Evolutionary conservation across 1,140 invertebrate species (phyloP).

Genomic region (Brachionus angularis): DNA sequence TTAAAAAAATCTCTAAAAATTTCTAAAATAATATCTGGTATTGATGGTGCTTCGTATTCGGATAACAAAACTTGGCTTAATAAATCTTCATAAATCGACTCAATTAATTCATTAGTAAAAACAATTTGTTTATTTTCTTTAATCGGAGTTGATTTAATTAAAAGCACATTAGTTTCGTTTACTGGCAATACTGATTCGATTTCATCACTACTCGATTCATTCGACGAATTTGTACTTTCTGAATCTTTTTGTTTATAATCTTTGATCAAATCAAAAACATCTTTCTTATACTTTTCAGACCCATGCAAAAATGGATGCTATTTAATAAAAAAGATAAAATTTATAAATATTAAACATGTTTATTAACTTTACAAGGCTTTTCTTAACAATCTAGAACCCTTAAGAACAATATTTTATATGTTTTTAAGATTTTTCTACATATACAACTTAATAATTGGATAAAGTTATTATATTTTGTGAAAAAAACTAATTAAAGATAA

Average conservation of each 20-base stretch:
- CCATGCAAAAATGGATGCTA: conserved; percentile 29
- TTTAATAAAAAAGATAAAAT: not conserved
- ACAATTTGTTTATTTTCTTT: not conserved
- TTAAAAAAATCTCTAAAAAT: conserved; percentile 24
- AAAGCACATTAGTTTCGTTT: no score
- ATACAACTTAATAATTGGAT: no score
- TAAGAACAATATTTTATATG: no score
- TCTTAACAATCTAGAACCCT: no score
- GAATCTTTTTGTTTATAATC: conserved; percentile 6
- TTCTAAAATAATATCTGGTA: conserved; percentile 29
- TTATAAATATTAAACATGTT: not conserved
- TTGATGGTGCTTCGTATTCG: conserved; percentile 35
- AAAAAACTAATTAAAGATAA: no score
- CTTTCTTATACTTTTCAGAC: not conserved
- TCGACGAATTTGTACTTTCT: not conserved
- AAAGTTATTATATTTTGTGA: no score
- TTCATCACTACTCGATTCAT: no score
- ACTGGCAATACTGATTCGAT: no score
- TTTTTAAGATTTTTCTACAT: no score
- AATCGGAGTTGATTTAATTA: no score
- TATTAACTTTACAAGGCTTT: no score
- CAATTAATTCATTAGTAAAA: not conserved
- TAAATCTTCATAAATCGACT: conserved; percentile 4
- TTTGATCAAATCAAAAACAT: not conserved
- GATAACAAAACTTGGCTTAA: conserved; percentile 26